Conservation (phyloP, 2,113 vertebrate species). For the Aptenodytes patagonicus region DNA sequence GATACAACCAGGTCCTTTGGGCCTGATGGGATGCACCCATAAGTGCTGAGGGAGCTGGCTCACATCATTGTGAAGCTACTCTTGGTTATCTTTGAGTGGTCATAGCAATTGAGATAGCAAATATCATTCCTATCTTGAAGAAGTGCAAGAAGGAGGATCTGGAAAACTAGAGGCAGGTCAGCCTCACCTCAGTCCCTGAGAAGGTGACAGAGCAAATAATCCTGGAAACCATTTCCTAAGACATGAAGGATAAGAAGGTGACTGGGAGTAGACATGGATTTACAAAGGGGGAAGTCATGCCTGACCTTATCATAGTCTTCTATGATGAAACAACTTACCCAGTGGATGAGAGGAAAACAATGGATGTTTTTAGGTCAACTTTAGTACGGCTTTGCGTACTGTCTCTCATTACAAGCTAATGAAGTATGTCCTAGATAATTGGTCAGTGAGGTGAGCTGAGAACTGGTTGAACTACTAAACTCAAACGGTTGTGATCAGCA, state of each 20-base stretch:
- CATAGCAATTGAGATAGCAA: neutral
- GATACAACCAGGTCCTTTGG: neutral
- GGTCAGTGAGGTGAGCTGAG: neutral
- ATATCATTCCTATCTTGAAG: neutral
- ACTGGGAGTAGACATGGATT: neutral
- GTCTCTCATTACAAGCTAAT: neutral
- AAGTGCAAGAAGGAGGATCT: neutral
- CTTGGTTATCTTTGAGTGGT: neutral
- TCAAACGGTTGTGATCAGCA: neutral
- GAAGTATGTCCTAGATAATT: neutral
- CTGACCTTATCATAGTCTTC: neutral
- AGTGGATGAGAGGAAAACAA: neutral
- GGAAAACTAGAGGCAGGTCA: neutral
- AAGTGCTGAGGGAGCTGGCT: neutral
- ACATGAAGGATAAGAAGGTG: neutral
- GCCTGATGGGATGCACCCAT: accelerated
- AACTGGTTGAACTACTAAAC: neutral
- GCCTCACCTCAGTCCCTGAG: neutral
- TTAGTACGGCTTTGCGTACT: neutral
- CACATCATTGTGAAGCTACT: neutral
- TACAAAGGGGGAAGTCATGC: neutral
- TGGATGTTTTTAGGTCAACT: neutral
- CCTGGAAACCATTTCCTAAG: neutral
- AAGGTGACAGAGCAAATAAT: neutral
- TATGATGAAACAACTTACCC: neutral